These are phyloP conservation scores for Ovibos moschatus DNA, from an alignment of 2,113 vertebrate species.

Conservation along the genomic window DNA sequence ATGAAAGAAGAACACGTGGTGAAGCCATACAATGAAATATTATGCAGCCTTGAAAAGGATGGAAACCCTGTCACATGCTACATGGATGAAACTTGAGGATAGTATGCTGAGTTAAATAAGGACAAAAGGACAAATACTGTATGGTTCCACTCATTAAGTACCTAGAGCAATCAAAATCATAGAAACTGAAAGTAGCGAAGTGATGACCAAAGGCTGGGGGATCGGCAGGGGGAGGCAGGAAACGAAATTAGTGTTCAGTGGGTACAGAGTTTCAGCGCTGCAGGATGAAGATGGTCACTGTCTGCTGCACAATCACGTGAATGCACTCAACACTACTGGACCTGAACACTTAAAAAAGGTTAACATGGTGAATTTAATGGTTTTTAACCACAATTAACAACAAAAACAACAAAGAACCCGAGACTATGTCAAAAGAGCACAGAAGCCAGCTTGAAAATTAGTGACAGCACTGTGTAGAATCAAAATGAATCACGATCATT, in stretches of 20 bases:
- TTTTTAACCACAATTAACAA: background rate
- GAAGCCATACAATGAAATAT: background rate
- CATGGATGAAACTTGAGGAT: background rate
- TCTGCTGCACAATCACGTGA: background rate
- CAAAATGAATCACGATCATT: background rate
- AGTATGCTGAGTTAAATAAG: background rate
- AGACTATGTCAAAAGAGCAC: background rate
- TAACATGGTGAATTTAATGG: background rate
- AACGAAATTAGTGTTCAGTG: background rate
- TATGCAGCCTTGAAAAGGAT: background rate
- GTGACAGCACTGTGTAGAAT: background rate
- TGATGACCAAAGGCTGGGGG: background rate
- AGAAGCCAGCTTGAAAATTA: background rate
- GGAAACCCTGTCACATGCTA: background rate
- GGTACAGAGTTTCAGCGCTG: background rate
- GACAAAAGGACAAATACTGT: background rate
- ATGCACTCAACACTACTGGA: background rate
- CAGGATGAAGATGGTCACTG: background rate
- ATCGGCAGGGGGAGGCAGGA: fast-evolving
- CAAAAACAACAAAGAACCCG: background rate
- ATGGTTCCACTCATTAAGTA: background rate
- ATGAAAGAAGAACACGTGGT: background rate
- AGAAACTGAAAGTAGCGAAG: background rate
- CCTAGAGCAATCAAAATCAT: background rate
- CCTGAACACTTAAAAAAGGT: background rate